phyloP scores from a whole-genome alignment of 2,113 vertebrate genomes.

The Gadus macrocephalus region DNA sequence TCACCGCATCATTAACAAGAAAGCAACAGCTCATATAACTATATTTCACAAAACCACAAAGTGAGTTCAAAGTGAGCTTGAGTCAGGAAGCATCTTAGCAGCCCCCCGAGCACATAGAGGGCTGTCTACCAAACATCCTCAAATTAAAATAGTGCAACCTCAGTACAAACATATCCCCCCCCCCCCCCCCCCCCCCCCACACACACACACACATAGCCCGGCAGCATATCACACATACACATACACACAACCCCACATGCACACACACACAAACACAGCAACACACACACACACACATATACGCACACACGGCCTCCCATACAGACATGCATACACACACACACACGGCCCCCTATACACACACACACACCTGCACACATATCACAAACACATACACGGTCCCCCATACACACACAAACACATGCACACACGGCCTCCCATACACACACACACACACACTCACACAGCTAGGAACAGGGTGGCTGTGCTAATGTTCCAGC shows the following conservation, averaged over 20 bases:
- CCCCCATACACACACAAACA: constrained; percentile 1
- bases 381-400: not conserved
- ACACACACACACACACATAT: not conserved
- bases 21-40: constrained; percentile 28
- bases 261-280: not conserved
- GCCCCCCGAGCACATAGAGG: constrained; percentile 53
- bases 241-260: not conserved
- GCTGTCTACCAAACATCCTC: constrained; percentile 24
- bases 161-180: not conserved
- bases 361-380: constrained; percentile 4
- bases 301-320: too few relatives aligned
- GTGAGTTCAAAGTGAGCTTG: too few relatives aligned
- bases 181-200: too few relatives aligned
- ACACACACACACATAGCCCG: not conserved
- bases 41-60: too few relatives aligned
- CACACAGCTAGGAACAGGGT: not conserved
- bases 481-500: constrained; percentile 31
- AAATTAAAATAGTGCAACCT: constrained; percentile 18
- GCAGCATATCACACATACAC: too few relatives aligned
- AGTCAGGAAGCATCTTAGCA: constrained; percentile 40
- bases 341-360: too few relatives aligned
- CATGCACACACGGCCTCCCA: too few relatives aligned
- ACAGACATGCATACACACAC: not conserved
- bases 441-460: not conserved
- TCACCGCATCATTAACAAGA: constrained; percentile 34